Evolutionary conservation across 2,888 invertebrate genomes (phyloP), one percentile per base, ranked within the genome.

Genomic region (Macrophya annulata): DNA sequence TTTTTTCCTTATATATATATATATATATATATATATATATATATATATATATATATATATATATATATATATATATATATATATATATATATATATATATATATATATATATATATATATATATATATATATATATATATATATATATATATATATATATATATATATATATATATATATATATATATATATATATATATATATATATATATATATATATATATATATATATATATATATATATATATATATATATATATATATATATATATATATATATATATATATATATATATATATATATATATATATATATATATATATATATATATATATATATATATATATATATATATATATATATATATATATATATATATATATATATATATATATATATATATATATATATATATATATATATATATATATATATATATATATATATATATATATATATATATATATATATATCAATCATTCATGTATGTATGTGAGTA

Each of bases 401-500:
- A 21, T 81, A 25, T 82, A 43, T 87, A 65, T 25, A 25, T 6
- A 37, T 48, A 40, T 15, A 74, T 45, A 6, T 21, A 21, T 81
- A 25, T 82, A 43, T 87, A 65, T 25, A 25, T 6, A 37, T 48
- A 40, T 15, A 74, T 45, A 6, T 21, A 21, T 81, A 25, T 82
- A 43, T 87, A 65, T 25, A 25, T 6, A 37, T 48, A 40, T 15
- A 74, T 45, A 6, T 21, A 21, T 81, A 65, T 25, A 25, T 6
- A 37, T 48, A 40, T 15, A 74, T 45, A 6, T 21, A 21, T 81
- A 25, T 82, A 43, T 87, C 45, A n/a, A n/a, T n/a, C n/a, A n/a
- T 59, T 83, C 71, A 84, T 72, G 84, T 85, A 86, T 84, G 85
- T 84, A 85, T 76, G 3, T 9, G 31, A 15, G 10, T 68, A 68